These are phyloP conservation scores for Machimus atricapillus DNA, from an alignment of 2,888 invertebrate genomes.

Conservation along the genomic window DNA sequence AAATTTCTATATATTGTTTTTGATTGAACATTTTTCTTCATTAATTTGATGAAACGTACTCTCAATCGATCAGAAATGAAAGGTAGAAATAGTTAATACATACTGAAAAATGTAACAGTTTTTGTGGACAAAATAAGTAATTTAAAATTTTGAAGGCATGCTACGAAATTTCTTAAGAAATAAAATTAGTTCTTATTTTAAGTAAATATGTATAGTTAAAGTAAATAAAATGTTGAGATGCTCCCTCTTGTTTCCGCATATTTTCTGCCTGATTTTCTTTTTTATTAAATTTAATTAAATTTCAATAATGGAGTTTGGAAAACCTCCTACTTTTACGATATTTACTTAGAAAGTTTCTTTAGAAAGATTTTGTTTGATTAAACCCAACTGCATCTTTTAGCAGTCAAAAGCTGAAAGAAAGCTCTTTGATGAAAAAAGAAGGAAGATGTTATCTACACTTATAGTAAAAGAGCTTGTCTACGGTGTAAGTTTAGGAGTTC, in stretches of 20 bases:
- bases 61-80: not conserved
- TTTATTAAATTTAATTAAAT: not conserved
- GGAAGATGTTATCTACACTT: not conserved
- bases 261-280: not conserved
- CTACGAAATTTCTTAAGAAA: too few relatives aligned
- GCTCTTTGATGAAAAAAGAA: not conserved
- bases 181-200: not conserved
- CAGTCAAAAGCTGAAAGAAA: not conserved
- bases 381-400: not conserved
- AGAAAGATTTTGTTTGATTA: not conserved
- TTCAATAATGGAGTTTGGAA: not conserved
- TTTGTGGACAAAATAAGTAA: too few relatives aligned
- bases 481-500: not conserved
- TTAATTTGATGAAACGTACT: not conserved
- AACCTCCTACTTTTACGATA: not conserved
- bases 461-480: not conserved
- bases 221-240: not conserved
- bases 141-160: too few relatives aligned
- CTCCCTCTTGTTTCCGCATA: not conserved
- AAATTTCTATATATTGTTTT: too few relatives aligned
- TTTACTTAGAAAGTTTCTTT: not conserved
- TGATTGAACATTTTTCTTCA: not conserved
- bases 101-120: too few relatives aligned
- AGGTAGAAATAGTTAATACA: not conserved
- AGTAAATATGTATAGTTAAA: too few relatives aligned